Conservation (phyloP, 2,113 vertebrate genomes). For the Grus americana region DNA sequence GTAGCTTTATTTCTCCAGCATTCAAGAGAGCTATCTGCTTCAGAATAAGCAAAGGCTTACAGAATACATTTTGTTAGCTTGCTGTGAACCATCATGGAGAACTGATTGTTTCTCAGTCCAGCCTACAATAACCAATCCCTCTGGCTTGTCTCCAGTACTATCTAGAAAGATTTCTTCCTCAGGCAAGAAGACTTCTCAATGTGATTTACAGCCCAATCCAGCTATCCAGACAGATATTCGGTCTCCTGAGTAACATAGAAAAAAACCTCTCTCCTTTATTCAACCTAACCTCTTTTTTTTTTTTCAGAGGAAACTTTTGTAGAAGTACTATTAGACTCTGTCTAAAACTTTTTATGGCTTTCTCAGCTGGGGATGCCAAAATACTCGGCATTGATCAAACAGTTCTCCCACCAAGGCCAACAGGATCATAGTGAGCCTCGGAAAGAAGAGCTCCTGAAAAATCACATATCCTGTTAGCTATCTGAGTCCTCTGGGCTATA, state of each 20-base stretch:
- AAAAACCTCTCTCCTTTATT: neutral
- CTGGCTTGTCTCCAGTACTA: neutral
- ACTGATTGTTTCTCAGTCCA: neutral
- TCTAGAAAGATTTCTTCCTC: constrained; percentile 17
- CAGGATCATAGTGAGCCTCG: neutral
- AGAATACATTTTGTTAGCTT: neutral
- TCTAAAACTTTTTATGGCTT: neutral
- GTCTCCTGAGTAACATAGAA: neutral
- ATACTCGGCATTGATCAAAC: neutral
- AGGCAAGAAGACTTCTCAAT: neutral
- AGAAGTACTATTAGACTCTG: neutral
- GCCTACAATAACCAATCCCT: neutral
- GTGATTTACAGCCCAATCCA: constrained; percentile 8
- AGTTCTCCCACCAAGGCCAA: neutral
- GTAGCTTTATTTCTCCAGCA: neutral
- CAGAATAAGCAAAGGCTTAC: neutral
- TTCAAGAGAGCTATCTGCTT: neutral
- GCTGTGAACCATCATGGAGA: neutral
- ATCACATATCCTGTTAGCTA: neutral
- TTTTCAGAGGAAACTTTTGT: neutral
- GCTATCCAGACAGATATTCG: neutral
- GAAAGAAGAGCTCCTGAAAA: neutral
- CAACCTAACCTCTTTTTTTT: neutral
- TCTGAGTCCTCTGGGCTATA: neutral
- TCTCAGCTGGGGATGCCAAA: neutral